Evolutionary conservation across 2,888 invertebrate species (phyloP).

Genomic region (Parelbella ahira): DNA sequence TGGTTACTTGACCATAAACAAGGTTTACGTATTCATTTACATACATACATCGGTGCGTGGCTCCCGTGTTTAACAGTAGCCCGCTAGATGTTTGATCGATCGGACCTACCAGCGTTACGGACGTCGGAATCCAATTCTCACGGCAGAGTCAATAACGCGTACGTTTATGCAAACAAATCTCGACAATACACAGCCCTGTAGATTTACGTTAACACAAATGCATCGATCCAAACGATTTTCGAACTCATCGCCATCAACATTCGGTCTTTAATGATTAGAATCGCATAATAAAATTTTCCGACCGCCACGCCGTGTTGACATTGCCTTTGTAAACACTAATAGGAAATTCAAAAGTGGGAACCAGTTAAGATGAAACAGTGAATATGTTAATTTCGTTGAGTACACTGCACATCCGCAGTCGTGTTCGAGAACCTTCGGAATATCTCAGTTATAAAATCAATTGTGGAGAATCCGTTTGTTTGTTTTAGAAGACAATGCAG

Average conservation of each 20-base stretch:
- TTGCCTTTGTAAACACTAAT: conserved; percentile 77
- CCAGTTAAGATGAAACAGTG: conserved; percentile 75
- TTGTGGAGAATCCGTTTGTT: conserved; percentile 11
- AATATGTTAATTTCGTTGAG: conserved; percentile 71
- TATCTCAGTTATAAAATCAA: conserved; percentile 17
- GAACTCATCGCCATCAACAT: conserved; percentile 23
- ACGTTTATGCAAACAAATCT: conserved; percentile 72
- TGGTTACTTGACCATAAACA: conserved; percentile 25
- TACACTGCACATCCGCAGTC: conserved; percentile 25
- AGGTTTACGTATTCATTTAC: conserved; percentile 30
- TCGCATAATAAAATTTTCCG: conserved; percentile 47
- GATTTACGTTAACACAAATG: conserved; percentile 53
- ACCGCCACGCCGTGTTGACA: conserved; percentile 68
- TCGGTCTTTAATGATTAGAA: conserved; percentile 24
- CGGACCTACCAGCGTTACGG: conserved; percentile 72
- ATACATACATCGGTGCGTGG: conserved; percentile 30
- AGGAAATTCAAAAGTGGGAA: conserved; percentile 77
- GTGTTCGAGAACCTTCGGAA: conserved; percentile 18
- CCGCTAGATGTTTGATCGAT: conserved; percentile 63
- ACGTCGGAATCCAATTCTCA: conserved; percentile 75
- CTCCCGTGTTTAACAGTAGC: conserved; percentile 58
- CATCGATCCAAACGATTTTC: conserved; percentile 21
- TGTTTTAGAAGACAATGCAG: neutral
- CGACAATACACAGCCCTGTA: conserved; percentile 58
- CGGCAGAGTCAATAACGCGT: conserved; percentile 72